Percentiles rank a stretch among this genome's conserved stretches.
phyloP scores from a whole-genome alignment of 1,140 invertebrate species.

The Diorhabda carinulata region DNA sequence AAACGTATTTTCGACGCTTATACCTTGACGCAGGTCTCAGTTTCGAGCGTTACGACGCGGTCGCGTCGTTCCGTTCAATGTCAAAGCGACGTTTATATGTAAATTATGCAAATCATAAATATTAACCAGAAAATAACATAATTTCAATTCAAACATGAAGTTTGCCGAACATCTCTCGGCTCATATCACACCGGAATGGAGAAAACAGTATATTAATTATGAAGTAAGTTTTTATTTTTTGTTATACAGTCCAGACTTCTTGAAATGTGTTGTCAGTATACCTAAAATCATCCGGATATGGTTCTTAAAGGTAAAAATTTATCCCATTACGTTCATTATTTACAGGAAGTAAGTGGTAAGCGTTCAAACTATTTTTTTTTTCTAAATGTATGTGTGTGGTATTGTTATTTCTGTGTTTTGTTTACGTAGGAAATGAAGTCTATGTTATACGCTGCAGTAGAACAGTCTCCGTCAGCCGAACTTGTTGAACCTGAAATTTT shows the following conservation, averaged over 20 bases:
- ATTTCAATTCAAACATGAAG: constrained; percentile 60
- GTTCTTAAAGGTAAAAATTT: no score
- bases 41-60: not conserved
- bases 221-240: constrained; percentile 15
- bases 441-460: constrained; percentile 82
- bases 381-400: no score
- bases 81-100: not conserved
- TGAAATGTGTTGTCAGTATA: no score
- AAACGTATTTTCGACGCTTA: not conserved
- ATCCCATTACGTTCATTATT: no score
- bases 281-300: no score
- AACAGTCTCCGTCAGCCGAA: constrained; percentile 83
- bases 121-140: not conserved
- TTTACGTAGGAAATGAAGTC: constrained; percentile 80
- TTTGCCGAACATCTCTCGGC: constrained; percentile 83
- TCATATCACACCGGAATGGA: constrained; percentile 91
- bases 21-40: not conserved
- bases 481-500: constrained; percentile 84
- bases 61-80: not conserved
- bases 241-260: no score
- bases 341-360: no score
- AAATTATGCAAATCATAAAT: not conserved
- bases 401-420: not conserved
- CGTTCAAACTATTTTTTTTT: not conserved
- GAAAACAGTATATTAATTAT: constrained; percentile 71